Base-by-base conservation (phyloP, 2,888 invertebrate species). In the Erannis defoliaria region DNA sequence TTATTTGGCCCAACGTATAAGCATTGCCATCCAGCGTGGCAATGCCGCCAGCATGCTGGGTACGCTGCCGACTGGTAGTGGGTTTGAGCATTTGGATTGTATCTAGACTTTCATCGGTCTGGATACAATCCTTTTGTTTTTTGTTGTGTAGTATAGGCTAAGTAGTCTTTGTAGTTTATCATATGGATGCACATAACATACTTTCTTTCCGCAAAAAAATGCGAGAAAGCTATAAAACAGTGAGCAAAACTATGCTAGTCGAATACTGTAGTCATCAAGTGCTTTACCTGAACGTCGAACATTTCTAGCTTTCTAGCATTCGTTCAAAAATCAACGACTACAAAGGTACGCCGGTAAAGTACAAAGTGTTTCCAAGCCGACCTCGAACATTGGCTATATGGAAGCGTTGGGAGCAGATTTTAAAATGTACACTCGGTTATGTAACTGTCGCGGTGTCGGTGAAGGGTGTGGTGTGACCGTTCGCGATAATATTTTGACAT, bases 381-480 rank as follows among this genome's bases (percentile, higher is more conserved):
- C 48, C 51, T 48, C 55, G 45, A 42, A 33, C 54, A 63, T 57
- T 62, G 53, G 46, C 48, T 58, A 48, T 57, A 43, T 54, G 26
- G 43, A 59, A 35, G 46, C 55, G 46, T 21, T 37, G 49, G 26
- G 37, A 43, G 72, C 66, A 67, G 71, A 73, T 74, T 79, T 79
- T 70, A 72, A 76, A 77, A 76, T 70, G 71, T 71, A 69, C 68
- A 61, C 57, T 62, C 58, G 58, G 65, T 62, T 56, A 61, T 53
- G 55, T 48, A 33, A n/a, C 50, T 46, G 54, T 55, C 60, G 50
- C 57, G 51, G 35, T 42, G 54, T 9, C 29, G 38, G 12, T 31
- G 40, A 9, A 35, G 40, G 48, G 18, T 8, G 5, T 46, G 58
- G 38, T 18, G 10, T 9, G 10, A 16, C 21, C 19, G 12, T 18